Conservation (phyloP, 2,797 vertebrate genomes). For the Dicrostonyx torquatus region DNA sequence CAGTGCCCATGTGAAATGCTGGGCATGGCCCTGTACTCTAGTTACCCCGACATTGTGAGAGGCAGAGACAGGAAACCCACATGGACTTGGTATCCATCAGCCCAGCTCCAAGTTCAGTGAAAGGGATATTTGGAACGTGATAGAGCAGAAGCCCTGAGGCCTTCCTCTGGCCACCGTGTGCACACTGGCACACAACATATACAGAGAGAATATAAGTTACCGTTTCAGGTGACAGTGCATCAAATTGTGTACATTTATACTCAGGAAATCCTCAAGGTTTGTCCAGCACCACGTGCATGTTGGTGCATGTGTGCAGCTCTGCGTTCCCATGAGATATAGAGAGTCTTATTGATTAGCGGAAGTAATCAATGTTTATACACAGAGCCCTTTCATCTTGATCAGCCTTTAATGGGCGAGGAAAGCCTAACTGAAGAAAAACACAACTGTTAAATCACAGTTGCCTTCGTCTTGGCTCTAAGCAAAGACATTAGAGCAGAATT, state of each 20-base stretch:
- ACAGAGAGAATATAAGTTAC: not conserved
- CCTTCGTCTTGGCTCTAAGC: constrained; percentile 27
- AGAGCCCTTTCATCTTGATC: constrained; percentile 31
- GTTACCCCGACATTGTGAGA: not conserved
- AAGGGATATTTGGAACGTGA: not conserved
- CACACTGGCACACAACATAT: not conserved
- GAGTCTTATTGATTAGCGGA: not conserved
- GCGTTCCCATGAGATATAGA: not conserved
- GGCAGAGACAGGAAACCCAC: too few species aligned
- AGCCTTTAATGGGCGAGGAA: constrained; percentile 22
- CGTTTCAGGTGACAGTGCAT: not conserved
- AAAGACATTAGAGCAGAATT: not conserved
- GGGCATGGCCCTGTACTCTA: not conserved
- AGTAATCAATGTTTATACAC: not conserved
- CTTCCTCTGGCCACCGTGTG: not conserved
- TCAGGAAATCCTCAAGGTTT: constrained; percentile 48
- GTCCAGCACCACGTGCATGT: not conserved
- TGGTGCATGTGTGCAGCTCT: not conserved
- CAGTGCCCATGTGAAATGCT: not conserved
- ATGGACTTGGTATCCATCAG: not conserved
- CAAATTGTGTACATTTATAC: not conserved
- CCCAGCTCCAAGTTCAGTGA: not conserved
- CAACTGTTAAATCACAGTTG: constrained; percentile 9
- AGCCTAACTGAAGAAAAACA: constrained; percentile 50
- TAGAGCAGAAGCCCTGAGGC: not conserved